Conservation (phyloP, 2,113 vertebrate genomes). For the Telmatochromis sp. region DNA sequence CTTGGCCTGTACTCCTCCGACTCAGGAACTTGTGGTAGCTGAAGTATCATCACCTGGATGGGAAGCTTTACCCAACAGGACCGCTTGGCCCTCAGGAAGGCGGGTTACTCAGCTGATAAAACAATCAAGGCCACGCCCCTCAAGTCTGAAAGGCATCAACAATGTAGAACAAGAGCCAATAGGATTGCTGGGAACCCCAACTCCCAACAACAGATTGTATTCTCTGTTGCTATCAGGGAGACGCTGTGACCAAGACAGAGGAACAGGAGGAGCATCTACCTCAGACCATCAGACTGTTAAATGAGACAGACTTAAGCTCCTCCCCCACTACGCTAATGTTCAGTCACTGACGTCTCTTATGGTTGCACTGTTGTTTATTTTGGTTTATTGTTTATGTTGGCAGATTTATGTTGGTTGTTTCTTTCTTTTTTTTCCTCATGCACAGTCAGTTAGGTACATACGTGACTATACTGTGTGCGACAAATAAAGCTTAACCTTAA, state of each 20-base stretch:
- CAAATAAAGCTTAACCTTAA: neutral
- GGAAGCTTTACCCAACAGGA: neutral
- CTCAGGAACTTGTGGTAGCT: neutral
- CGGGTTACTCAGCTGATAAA: neutral
- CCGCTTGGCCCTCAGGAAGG: neutral
- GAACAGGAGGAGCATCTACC: neutral
- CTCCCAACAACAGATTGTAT: neutral
- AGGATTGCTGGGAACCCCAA: neutral
- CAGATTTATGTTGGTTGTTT: neutral
- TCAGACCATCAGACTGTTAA: neutral
- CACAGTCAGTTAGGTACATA: neutral
- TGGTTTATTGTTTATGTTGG: neutral
- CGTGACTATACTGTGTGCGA: neutral
- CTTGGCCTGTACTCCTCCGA: neutral
- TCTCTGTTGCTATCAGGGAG: neutral
- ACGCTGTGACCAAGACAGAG: neutral
- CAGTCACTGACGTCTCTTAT: neutral
- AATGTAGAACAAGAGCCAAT: neutral
- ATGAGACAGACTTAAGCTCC: neutral
- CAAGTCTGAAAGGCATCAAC: neutral
- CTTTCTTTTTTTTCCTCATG: neutral
- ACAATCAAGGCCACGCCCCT: neutral
- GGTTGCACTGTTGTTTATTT: neutral
- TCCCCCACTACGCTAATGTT: rapidly evolving
- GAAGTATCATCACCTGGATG: neutral